Evolutionary conservation across 1,140 invertebrate genomes (phyloP), one percentile per base, ranked within the genome.

Genomic region (Eumaeus atala): DNA sequence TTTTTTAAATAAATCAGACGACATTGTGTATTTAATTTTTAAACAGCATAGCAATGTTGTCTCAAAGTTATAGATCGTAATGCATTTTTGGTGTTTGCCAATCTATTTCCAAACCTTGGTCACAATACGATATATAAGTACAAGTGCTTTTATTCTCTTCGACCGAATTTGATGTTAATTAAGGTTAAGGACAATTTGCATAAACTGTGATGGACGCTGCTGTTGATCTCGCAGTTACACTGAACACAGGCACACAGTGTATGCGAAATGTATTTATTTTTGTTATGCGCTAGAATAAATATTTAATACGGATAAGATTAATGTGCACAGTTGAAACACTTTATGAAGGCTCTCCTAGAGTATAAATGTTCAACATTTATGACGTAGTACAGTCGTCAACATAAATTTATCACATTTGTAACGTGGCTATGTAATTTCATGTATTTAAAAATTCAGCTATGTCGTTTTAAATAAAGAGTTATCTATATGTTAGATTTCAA

Each of bases 151-250:
- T 54, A 28, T 34, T 48, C 52, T 18, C 36, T 40, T 37, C 36
- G 38, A 38, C 38, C 50, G 50, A 51, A 51, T 51, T 52, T 40
- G 49, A 51, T 51, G 50, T 52, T 52, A 52, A 35, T 52, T 52
- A 52, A 52, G 50, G n/a, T 40, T 52, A 52, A 36, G 36, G 37
- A 12, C 18, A 18, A n/a, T 38, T 34, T 16, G 17, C n/a, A 18
- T 40, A 44, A 44, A 16, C 38, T 40, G 38, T 16, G 40, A 17
- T 44, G 17, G 21, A 28, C 21, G 21, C 21, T 28, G 16, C 40
- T 44, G 40, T 44, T 44, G 40, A 44, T 44, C 40, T 44, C 40
- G 14, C 40, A 44, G 40, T 40, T 40, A 40, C 40, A 16, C 16
- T 44, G 17, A 28, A 28, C 21, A 44, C 40, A 17, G 40, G 14